Evolutionary conservation across 2,113 vertebrate species (phyloP), one percentile per base, ranked within the genome.

Genomic region (Coturnix japonica): DNA sequence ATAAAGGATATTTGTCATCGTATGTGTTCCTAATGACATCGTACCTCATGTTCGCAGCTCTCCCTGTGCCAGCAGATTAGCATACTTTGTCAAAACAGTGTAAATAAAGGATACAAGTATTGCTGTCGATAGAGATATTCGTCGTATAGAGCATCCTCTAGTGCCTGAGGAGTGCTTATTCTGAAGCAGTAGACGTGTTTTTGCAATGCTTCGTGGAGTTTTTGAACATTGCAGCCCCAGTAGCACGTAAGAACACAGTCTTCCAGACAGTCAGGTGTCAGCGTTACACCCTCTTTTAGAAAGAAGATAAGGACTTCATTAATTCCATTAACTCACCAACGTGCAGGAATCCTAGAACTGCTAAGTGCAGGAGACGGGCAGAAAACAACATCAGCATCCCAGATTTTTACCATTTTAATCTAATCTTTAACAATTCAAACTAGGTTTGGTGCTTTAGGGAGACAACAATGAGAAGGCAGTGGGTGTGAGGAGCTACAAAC

Each of bases 141-240:
- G 0, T 91, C 94, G 43, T 97, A 96, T 57, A 99, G 91, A 15
- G 98, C 98, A n/a, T 98, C 97, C 91, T 99, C 98, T 64, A 99
- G 90, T 0, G 97, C 96, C 35, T 96, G 97, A 0, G 98, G 98
- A 18, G 98, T 98, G 86, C 93, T 96, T 88, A 99, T 97, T 73
- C 96, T 95, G 78, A 94, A 96, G 65, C 96, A 96, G 9, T 95
- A 95, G 74, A 97, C 95, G 4, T 99, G 98, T 70, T 97, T 97
- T 95, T 98, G 98, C 81, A 99, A 96, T 0, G 97, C 98, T 56
- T 96, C 95, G 3, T 99, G 98, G n/a, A 99, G 94, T 28, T 97
- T 98, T 33, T 97, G 96, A 44, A 99, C 97, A 9, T 96, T 97
- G 95, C 99, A 99, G 49, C 99, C 99, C 99, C 99, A 99, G 95